Base-by-base conservation (phyloP, 64 coral and sea anemone species). In the Platygyra sinensis region DNA sequence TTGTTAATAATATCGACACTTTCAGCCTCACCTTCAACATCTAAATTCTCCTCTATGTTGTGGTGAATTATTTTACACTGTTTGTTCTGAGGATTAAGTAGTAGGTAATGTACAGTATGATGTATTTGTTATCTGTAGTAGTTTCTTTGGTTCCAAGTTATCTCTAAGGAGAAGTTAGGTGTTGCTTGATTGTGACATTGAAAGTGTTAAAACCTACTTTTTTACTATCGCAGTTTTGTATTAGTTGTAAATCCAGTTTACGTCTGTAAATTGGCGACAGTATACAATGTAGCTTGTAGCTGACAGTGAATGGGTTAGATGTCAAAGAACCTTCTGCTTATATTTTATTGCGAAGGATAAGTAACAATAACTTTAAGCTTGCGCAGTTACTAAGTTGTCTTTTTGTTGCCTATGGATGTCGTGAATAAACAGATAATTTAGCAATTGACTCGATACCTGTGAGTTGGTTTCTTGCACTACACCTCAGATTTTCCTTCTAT, bases 151-250 rank as follows among this genome's bases (percentile, higher is more conserved):
- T 17, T 16, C 17, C 24, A 60, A 83, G 10, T 67, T 49, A 60
- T 73, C 29, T 81, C 24, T 50, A 51, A 85, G 81, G 63, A 85
- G 81, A 71, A 28, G 4, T 85, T 69, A 85, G 81, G 67, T 72
- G 79, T 63, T 81, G 81, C 4, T 72, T 11, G 27, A 14, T 27
- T 69, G 22, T 71, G 20, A 22, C 38, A 64, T 71, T 85, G 81
- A 71, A 72, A 85, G 5, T 67, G 62, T 52, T 24, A 27, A 71
- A 69, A 72, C 81, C 81, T 46, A 67, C 81, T 71, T 85, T 85
- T 85, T 85, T 85, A 85, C 81, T 85, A 72, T 71, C 62, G 27
- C 33, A 85, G 81, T 85, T 85, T 85, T 85, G 62, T 85, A 85
- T 72, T 36, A 81, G 79, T 62, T 85, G 65, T 69, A 69, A 69